Base-by-base conservation (phyloP, 2,888 invertebrate genomes). In the Subacronicta megacephala region DNA sequence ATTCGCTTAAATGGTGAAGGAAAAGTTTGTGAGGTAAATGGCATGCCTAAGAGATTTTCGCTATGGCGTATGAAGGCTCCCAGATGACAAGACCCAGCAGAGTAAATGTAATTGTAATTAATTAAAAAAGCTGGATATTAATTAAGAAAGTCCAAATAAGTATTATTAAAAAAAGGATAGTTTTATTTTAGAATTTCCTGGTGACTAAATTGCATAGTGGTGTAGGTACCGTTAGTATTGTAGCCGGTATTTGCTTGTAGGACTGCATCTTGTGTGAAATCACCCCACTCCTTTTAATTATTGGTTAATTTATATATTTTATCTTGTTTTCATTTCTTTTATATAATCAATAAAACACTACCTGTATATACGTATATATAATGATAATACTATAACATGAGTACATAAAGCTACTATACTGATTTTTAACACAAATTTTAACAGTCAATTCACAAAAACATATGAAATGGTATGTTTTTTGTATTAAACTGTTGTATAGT, bases 271-370 rank as follows among this genome's bases (percentile, higher is more conserved):
- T 49, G 67, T 61, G 62, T 73, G 74, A 61, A 50, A 52, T 65
- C 77, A 72, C 77, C 74, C 78, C 79, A 80, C 70, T 73, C 77
- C 77, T 72, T 13, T 80, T 78, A 72, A 61, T 72, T 77, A 74
- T 78, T 61, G 55, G 72, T 78, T 77, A 68, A 75, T 83, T 79
- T 68, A 78, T 75, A 66, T 77, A 72, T 77, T 75, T 72, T 67
- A 74, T 79, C 76, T 81, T 31, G 71, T 78, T 79, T 71, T 82
- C 75, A 77, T 78, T 82, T 79, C 61, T 72, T 66, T 77, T 74
- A 60, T 80, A 68, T 77, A 74, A 80, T 61, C 59, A 51, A 50
- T 72, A 73, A 72, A 72, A 70, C 58, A 67, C 60, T 77, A 78
- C 59, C 65, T 82, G 77, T 83, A 80, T 69, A 81, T 77, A 72